Conservation (phyloP, 2,113 vertebrate genomes). For the Anser cygnoides region DNA sequence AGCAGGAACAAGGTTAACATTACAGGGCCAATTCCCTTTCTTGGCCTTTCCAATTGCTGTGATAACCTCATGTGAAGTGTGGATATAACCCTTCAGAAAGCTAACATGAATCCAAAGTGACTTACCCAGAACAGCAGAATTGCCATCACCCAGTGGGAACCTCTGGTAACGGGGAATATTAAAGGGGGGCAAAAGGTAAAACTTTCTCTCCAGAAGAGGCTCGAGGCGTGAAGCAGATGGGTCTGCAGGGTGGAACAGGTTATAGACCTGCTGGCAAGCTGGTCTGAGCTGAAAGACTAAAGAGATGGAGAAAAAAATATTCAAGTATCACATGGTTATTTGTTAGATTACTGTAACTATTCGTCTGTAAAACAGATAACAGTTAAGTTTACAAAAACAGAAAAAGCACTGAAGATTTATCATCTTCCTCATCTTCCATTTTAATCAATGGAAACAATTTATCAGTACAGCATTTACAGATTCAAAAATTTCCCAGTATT, state of each 20-base stretch:
- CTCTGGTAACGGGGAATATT: conserved; percentile 94
- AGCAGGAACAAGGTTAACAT: neutral
- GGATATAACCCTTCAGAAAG: neutral
- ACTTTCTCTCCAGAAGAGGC: conserved; percentile 92
- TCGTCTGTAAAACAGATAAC: neutral
- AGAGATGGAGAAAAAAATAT: neutral
- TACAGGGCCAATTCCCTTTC: neutral
- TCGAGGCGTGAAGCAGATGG: conserved; percentile 96
- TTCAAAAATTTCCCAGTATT: neutral
- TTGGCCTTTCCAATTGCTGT: neutral
- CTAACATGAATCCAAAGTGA: neutral
- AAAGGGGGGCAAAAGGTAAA: conserved; percentile 91
- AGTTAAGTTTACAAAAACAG: neutral
- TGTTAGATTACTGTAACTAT: neutral
- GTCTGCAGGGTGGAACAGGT: conserved; percentile 97
- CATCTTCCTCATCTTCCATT: neutral
- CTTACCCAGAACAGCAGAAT: conserved; percentile 89
- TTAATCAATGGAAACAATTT: neutral
- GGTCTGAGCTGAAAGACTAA: conserved; percentile 88
- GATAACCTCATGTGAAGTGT: neutral
- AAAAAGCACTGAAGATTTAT: neutral
- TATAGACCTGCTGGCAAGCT: conserved; percentile 97
- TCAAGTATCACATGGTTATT: neutral
- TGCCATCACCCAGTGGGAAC: conserved; percentile 94
- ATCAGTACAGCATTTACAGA: neutral